phyloP scores from a whole-genome alignment of 2,888 invertebrate genomes.

The Campoletis raptor region DNA sequence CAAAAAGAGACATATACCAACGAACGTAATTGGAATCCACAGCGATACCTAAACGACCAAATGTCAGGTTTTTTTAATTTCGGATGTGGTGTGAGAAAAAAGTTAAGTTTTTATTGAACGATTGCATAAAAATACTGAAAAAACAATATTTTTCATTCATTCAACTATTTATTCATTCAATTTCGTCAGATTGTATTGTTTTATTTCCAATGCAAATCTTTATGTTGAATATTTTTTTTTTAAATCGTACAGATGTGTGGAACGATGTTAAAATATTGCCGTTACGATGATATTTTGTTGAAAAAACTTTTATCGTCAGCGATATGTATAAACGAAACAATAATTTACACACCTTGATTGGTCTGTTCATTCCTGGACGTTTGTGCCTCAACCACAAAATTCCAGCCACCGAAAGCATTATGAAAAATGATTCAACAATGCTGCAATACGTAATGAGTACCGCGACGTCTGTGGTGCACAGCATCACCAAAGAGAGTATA shows the following conservation, averaged over 20 bases:
- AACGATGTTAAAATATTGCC: no score
- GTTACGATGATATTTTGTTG: no score
- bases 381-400: constrained; percentile 94
- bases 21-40: constrained; percentile 92
- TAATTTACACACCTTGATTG: constrained; percentile 90
- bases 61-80: neutral
- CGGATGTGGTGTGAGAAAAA: neutral
- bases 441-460: constrained; percentile 96
- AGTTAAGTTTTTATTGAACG: neutral
- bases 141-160: neutral
- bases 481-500: constrained; percentile 92
- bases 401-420: constrained; percentile 94
- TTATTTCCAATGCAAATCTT: neutral
- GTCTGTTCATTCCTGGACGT: constrained; percentile 91
- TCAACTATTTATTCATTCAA: neutral
- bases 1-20: constrained; percentile 91
- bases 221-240: neutral
- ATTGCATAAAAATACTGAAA: neutral
- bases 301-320: neutral
- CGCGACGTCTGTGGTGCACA: constrained; percentile 93
- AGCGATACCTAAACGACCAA: constrained; percentile 87
- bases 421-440: constrained; percentile 97
- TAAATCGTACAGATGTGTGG: no score
- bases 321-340: neutral
- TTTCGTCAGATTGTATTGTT: neutral